Base-by-base conservation (phyloP, 1,140 invertebrate genomes). In the Reticulitermes speratus region DNA sequence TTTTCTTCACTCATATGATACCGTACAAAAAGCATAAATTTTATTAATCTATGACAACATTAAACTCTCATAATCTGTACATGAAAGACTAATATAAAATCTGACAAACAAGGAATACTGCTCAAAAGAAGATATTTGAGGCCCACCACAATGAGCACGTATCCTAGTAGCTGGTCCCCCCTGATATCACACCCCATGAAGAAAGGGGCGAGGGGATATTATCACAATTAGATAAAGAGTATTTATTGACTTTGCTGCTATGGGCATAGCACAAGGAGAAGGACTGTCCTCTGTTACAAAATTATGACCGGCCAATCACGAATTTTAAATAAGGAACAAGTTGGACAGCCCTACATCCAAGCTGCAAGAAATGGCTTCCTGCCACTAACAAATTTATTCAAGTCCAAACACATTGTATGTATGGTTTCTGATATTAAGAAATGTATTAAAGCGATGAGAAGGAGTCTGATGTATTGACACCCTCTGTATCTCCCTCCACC, bases 21-120 rank as follows among this genome's bases (percentile, higher is more conserved):
- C 25, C 55, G 83, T 84, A 84, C 83, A 84, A 84, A 84, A 84
- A 84, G 83, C 83, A 84, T 52, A 52, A 59, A 84, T 52, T 84
- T 44, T 84, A 44, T 84, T 84, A n/a, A 38, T 44, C 45, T 52
- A 32, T 52, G 55, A 52, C 45, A 84, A 84, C 83, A 84, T 84
- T 84, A 48, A 84, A 84, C 83, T 84, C 83, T 84, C 23, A 25
- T 84, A 30, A 84, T 30, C 30, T 52, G 44, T 84, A 52, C 45
- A 84, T 45, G 83, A 84, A 45, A 52, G 83, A 52, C 83, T 32
- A 32, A 23, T 38, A 30, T 30, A 84, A 59, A 45, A 59, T 30
- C 14, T 59, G 48, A 59, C 16, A 59, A 59, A 84, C 11, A 45
- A 84, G n/a, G 65, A 75, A 75, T 75, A 75, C 65, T 75, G 65